Percentiles rank a stretch among this genome's conserved stretches.
Evolutionary conservation across 2,888 invertebrate species (phyloP).

Genomic region (Agrotis clavis): DNA sequence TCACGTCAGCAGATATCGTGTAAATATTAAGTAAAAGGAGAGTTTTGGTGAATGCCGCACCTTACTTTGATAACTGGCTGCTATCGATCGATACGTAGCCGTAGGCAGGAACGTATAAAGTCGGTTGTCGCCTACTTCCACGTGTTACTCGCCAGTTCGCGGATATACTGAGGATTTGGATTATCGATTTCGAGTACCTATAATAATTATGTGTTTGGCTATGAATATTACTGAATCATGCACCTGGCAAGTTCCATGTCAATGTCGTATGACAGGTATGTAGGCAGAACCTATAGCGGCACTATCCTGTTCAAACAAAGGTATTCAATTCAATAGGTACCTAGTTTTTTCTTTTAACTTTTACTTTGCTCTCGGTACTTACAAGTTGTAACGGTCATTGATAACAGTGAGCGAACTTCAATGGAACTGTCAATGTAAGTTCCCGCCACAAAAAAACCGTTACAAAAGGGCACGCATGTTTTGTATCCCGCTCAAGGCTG

Average conservation of each 20-base stretch:
- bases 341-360: slow-evolving; percentile 3
- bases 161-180: slow-evolving; percentile 30
- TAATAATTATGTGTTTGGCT: not conserved
- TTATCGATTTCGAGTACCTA: slow-evolving; percentile 36
- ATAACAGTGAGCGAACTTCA: slow-evolving; percentile 24
- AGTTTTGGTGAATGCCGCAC: slow-evolving; percentile 57
- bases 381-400: slow-evolving; percentile 14
- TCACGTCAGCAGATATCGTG: slow-evolving; percentile 40
- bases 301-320: slow-evolving; percentile 44
- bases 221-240: slow-evolving; percentile 2
- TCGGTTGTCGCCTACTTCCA: slow-evolving; percentile 58
- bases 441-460: slow-evolving; percentile 76
- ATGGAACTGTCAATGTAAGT: slow-evolving; percentile 9
- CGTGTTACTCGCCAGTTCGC: slow-evolving; percentile 75
- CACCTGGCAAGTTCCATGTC: not conserved
- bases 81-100: slow-evolving; percentile 68
- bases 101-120: slow-evolving; percentile 41
- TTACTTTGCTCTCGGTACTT: not conserved
- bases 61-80: slow-evolving; percentile 35
- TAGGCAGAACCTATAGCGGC: slow-evolving; percentile 1
- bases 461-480: slow-evolving; percentile 76
- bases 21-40: slow-evolving; percentile 51
- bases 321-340: slow-evolving; percentile 36
- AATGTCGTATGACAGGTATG: not conserved
- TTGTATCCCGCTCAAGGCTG: slow-evolving; percentile 79